These are phyloP conservation scores for Nicator chloris DNA, from an alignment of 2,113 vertebrate species.

Conservation along the genomic window DNA sequence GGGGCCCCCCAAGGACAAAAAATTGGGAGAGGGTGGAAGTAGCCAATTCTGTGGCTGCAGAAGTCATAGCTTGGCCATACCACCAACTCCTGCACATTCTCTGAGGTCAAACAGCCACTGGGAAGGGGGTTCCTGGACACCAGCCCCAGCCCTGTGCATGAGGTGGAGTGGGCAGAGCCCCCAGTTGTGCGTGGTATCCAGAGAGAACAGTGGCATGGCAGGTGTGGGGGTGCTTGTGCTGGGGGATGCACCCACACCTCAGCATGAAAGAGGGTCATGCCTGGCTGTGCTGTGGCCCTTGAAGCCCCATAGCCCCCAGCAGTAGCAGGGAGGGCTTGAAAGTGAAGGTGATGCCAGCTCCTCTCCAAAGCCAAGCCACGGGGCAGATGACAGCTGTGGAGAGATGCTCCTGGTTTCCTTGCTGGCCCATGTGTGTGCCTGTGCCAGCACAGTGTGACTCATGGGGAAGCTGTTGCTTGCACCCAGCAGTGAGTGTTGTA, in stretches of 20 bases:
- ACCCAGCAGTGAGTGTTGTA: background rate
- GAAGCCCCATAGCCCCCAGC: background rate
- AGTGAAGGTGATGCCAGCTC: background rate
- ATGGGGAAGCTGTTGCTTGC: background rate
- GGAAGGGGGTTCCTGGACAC: background rate
- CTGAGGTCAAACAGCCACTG: background rate
- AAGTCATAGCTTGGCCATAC: rapidly evolving
- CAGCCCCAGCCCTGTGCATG: background rate
- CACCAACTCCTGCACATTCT: rapidly evolving
- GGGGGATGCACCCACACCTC: background rate
- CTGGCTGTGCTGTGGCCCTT: rapidly evolving
- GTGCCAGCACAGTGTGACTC: background rate
- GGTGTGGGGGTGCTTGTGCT: background rate
- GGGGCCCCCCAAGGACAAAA: background rate
- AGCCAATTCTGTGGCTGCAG: background rate
- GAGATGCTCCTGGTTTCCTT: background rate
- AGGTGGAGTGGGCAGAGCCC: background rate
- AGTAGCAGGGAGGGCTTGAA: background rate
- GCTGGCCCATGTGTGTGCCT: background rate
- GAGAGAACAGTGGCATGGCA: rapidly evolving
- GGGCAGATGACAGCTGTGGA: background rate
- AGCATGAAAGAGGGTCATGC: rapidly evolving
- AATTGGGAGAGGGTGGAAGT: background rate
- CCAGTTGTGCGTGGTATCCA: rapidly evolving
- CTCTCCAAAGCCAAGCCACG: background rate